Conservation (phyloP, 2,888 invertebrate species). For the Drosophila ustulata region DNA sequence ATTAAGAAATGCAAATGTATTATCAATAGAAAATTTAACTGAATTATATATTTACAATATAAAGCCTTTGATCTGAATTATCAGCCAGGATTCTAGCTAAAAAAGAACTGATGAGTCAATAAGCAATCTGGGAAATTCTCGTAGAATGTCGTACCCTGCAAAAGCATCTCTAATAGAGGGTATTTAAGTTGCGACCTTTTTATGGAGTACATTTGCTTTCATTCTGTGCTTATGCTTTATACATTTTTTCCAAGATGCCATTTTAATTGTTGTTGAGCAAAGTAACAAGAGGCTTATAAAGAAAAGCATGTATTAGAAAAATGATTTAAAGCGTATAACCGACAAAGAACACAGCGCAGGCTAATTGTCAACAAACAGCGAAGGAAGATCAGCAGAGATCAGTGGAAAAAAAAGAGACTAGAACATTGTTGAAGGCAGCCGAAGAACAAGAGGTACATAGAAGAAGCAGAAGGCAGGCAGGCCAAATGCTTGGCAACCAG, state of each 20-base stretch:
- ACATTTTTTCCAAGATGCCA: conserved; percentile 45
- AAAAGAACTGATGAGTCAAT: too few species aligned
- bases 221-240: conserved; percentile 8
- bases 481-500: conserved; percentile 61
- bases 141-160: too few species aligned
- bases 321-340: conserved; percentile 41
- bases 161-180: conserved; percentile 19
- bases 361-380: conserved; percentile 65
- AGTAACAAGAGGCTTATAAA: conserved; percentile 52
- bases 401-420: conserved; percentile 43
- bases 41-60: too few species aligned
- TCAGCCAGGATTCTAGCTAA: too few species aligned
- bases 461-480: conserved; percentile 31
- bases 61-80: too few species aligned
- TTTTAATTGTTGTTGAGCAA: conserved; percentile 59
- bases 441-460: conserved; percentile 18
- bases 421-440: conserved; percentile 32
- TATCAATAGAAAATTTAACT: too few species aligned
- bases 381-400: conserved; percentile 43
- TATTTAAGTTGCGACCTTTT: conserved; percentile 21
- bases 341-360: conserved; percentile 33
- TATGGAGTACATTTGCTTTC: neutral
- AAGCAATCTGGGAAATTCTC: too few species aligned
- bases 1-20: too few species aligned
- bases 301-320: conserved; percentile 60